Base-by-base conservation (phyloP, 2,797 vertebrate species). In the Diceros bicornis region DNA sequence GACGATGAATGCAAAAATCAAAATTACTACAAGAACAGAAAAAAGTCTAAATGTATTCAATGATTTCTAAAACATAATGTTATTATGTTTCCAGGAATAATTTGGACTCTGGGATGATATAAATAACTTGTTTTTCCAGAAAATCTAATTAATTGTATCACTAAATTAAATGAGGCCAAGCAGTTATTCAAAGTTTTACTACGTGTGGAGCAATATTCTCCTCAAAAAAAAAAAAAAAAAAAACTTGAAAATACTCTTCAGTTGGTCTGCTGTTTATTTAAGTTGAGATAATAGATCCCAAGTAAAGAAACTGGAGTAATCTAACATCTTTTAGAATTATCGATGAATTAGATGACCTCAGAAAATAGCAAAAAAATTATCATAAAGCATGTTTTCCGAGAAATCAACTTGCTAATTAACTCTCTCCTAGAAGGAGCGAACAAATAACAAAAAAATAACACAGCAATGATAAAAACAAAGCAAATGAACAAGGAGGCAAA, bases 191-290 rank as follows among this genome's bases (percentile, higher is more conserved):
- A n/a, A 55, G 1, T 47, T 50, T 77, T 77, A 23, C 4, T 71
- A 29, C 78, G 17, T 50, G 7, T 83, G 2, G 32, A 77, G 44
- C 37, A 89, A 71, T 3, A 41, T 12, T 9, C 64, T 50, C 17
- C 4, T 23, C 17, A 3, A 37, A 23, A 59, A 47, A 6, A 79
- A 59, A 59, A n/a, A n/a, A n/a, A n/a, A n/a, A 57, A 17, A 89
- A n/a, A 77, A 5, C 4, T 61, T 44, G 17, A 93, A 68, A 82
- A 66, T 50, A 9, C 1, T 25, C 74, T 78, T 91, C 27, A 86
- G 50, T 72, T 61, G 16, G 8, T 94, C 10, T 91, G 13, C 17
- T 86, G 29, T 69, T 69, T n/a, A 79, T 86, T 96, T 90, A 92
- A 75, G 13, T 18, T 75, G 13, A 94, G 27, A 75, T 75, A 89